Conservation (phyloP, 2,113 vertebrate species). For the Zeus faber region DNA sequence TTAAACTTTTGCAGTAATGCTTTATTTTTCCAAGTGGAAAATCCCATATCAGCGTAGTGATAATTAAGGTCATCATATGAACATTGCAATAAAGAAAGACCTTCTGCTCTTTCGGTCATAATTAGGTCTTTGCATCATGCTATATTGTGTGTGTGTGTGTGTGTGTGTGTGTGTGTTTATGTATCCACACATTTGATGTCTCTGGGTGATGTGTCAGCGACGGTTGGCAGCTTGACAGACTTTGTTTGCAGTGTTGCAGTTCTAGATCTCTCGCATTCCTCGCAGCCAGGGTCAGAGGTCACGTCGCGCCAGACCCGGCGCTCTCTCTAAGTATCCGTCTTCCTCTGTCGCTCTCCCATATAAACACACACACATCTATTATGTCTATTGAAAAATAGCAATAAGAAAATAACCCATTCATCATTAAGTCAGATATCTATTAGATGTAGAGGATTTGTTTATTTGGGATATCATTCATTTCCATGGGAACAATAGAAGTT, state of each 20-base stretch:
- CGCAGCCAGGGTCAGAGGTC: slow-evolving; percentile 64
- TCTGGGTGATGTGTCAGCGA: not conserved
- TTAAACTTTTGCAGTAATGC: too few species aligned
- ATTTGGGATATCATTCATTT: too few species aligned
- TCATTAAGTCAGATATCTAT: too few species aligned
- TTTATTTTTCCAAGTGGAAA: too few species aligned
- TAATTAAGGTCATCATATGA: too few species aligned
- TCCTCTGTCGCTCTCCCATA: not conserved
- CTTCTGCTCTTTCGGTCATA: too few species aligned
- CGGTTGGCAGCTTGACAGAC: slow-evolving; percentile 21
- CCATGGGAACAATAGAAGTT: too few species aligned
- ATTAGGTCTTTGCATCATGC: not conserved
- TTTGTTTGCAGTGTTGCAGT: slow-evolving; percentile 46
- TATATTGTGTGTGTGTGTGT: slow-evolving; percentile 8
- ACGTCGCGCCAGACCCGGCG: slow-evolving; percentile 39
- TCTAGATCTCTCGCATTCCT: slow-evolving; percentile 50
- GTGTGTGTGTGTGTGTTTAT: not conserved
- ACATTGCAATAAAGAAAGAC: too few species aligned
- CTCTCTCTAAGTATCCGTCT: slow-evolving; percentile 14
- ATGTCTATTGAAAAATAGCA: too few species aligned
- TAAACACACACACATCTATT: slow-evolving; percentile 18
- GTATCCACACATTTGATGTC: slow-evolving; percentile 13
- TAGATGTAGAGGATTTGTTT: too few species aligned
- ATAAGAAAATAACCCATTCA: too few species aligned
- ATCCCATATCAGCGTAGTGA: too few species aligned